These are phyloP conservation scores for Ectropis crepuscularia DNA, from an alignment of 2,888 invertebrate species.

Conservation along the genomic window DNA sequence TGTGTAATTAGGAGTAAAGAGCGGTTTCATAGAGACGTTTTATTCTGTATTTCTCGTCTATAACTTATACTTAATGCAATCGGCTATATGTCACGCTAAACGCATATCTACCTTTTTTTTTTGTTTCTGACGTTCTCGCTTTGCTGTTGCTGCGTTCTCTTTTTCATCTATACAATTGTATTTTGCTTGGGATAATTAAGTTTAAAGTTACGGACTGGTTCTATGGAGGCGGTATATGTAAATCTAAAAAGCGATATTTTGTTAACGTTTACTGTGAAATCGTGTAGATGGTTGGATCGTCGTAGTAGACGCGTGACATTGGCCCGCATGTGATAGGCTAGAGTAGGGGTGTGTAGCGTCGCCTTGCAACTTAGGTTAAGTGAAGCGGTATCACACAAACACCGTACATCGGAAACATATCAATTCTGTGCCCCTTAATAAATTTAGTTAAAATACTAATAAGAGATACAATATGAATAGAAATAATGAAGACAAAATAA, in stretches of 20 bases:
- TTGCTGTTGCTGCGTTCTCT: slow-evolving; percentile 57
- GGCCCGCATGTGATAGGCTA: slow-evolving; percentile 82
- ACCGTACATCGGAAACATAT: slow-evolving; percentile 91
- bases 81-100: slow-evolving; percentile 81
- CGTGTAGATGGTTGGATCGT: slow-evolving; percentile 69
- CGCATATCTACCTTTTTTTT: slow-evolving; percentile 54
- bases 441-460: slow-evolving; percentile 82
- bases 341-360: slow-evolving; percentile 81
- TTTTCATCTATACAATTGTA: slow-evolving; percentile 49
- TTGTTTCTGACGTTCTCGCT: slow-evolving; percentile 64
- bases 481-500: slow-evolving; percentile 78
- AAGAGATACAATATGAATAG: slow-evolving; percentile 83
- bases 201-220: slow-evolving; percentile 42
- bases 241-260: slow-evolving; percentile 63
- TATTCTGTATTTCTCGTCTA: slow-evolving; percentile 81
- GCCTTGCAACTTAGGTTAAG: slow-evolving; percentile 84
- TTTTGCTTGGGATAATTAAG: slow-evolving; percentile 55
- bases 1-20: slow-evolving; percentile 82
- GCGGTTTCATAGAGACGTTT: slow-evolving; percentile 85
- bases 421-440: slow-evolving; percentile 92
- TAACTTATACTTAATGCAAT: slow-evolving; percentile 73
- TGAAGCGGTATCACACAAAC: slow-evolving; percentile 86
- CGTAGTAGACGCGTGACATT: slow-evolving; percentile 75
- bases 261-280: slow-evolving; percentile 74
- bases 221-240: slow-evolving; percentile 47